phyloP scores from a whole-genome alignment of 2,113 vertebrate species.

The Calidris pygmaea region DNA sequence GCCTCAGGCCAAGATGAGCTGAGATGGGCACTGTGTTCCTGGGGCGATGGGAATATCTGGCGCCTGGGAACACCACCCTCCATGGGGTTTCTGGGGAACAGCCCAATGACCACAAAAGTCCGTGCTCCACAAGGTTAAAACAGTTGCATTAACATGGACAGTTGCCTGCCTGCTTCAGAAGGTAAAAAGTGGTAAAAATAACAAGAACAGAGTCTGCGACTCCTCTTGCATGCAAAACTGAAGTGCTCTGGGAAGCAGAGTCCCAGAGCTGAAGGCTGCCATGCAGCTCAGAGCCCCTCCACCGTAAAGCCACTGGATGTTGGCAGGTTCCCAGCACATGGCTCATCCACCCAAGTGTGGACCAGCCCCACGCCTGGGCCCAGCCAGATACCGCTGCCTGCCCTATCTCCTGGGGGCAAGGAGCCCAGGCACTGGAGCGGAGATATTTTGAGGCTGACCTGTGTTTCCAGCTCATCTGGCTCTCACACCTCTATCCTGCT shows the following conservation, averaged over 20 bases:
- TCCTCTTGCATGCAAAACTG: not conserved
- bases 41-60: not conserved
- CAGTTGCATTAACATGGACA: rapidly evolving
- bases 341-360: not conserved
- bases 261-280: rapidly evolving
- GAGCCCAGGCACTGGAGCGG: not conserved
- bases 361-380: not conserved
- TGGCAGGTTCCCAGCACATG: not conserved
- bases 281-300: not conserved
- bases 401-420: not conserved
- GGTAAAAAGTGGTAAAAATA: not conserved
- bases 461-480: not conserved
- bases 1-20: not conserved
- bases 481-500: not conserved
- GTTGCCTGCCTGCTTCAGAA: not conserved
- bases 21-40: rapidly evolving
- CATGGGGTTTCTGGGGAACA: not conserved
- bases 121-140: not conserved
- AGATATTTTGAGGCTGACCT: not conserved
- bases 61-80: not conserved
- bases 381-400: not conserved
- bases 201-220: not conserved
- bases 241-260: not conserved
- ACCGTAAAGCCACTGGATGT: not conserved
- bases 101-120: rapidly evolving